Conservation (phyloP, 2,888 invertebrate species). For the Nephrocerus scutellatus region DNA sequence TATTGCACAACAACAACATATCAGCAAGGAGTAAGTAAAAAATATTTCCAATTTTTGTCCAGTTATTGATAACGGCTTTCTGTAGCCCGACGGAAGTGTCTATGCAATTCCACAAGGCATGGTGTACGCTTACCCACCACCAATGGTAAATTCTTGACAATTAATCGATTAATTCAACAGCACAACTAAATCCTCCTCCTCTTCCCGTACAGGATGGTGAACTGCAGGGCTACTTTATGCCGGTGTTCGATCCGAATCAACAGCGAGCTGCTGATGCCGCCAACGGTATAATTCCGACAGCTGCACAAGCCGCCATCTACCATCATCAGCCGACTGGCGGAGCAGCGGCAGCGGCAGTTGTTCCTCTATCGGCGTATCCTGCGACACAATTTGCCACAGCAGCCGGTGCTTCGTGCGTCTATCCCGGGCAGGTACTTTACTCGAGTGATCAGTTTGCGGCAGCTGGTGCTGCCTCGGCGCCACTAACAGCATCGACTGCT, state of each 20-base stretch:
- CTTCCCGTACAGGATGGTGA: slow-evolving; percentile 42
- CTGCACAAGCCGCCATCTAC: slow-evolving; percentile 40
- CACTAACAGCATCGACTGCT: slow-evolving; percentile 26
- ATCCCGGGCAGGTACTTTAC: slow-evolving; percentile 46
- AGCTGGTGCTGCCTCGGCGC: slow-evolving; percentile 24
- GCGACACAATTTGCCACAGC: slow-evolving; percentile 39
- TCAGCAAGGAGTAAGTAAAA: slow-evolving; percentile 44
- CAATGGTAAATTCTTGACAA: no score
- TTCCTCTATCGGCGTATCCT: slow-evolving; percentile 41
- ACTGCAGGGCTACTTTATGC: slow-evolving; percentile 46
- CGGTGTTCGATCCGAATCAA: slow-evolving; percentile 44
- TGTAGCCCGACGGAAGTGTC: slow-evolving; percentile 46
- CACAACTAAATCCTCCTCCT: no score
- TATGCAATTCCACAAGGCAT: slow-evolving; percentile 48
- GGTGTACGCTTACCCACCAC: slow-evolving; percentile 46
- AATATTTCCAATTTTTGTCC: slow-evolving; percentile 7
- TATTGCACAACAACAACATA: slow-evolving; percentile 45
- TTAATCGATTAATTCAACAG: no score
- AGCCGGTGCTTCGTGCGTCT: slow-evolving; percentile 40
- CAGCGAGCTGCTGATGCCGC: slow-evolving; percentile 35
- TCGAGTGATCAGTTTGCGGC: slow-evolving; percentile 43
- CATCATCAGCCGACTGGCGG: slow-evolving; percentile 32
- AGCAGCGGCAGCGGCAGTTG: slow-evolving; percentile 38
- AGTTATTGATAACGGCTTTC: background rate
- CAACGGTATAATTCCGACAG: slow-evolving; percentile 35